Evolutionary conservation across 2,888 invertebrate genomes (phyloP).

Genomic region (Lepidocyrtoides sp.): DNA sequence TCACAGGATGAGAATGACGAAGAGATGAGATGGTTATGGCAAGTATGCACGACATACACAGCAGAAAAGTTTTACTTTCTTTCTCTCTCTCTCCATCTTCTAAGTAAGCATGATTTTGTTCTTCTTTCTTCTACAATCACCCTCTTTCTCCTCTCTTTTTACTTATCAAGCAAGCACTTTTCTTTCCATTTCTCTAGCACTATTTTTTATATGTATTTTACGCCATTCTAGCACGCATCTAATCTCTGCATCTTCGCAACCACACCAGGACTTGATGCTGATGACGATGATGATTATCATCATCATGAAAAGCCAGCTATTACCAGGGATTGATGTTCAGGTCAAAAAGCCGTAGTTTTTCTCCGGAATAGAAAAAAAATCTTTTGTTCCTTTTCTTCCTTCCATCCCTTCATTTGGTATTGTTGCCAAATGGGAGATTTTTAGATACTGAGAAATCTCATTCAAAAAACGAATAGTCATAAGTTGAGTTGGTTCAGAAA

Average conservation of each 20-base stretch:
- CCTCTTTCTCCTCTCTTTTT: slow-evolving; percentile 32
- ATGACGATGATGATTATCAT: not conserved
- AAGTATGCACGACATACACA: slow-evolving; percentile 13
- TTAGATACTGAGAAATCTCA: slow-evolving; percentile 14
- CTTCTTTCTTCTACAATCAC: slow-evolving; percentile 40
- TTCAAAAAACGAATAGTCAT: slow-evolving; percentile 43
- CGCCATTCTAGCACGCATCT: slow-evolving; percentile 53
- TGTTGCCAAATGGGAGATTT: slow-evolving; percentile 34
- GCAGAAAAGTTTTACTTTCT: slow-evolving; percentile 36
- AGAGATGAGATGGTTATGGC: slow-evolving; percentile 18
- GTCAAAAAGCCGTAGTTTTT: slow-evolving; percentile 56
- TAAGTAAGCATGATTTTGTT: not conserved
- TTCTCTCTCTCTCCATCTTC: slow-evolving; percentile 11
- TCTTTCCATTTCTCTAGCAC: slow-evolving; percentile 8
- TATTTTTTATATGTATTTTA: slow-evolving; percentile 34
- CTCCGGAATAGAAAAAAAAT: not conserved
- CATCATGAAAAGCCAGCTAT: slow-evolving; percentile 41
- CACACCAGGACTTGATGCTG: not conserved
- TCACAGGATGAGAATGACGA: slow-evolving; percentile 2
- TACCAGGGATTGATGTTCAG: slow-evolving; percentile 42
- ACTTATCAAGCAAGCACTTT: slow-evolving; percentile 14
- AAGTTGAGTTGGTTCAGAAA: not conserved
- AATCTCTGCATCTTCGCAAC: slow-evolving; percentile 42
- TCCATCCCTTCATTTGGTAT: slow-evolving; percentile 9
- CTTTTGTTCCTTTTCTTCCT: slow-evolving; percentile 34